phyloP scores from a whole-genome alignment of 1,140 invertebrate genomes.

The fruit fly (Drosophila melanogaster) region Release_6_plus_ISO1_MT NT_037436.4:13965001-13965500 shows the following conservation, averaged over 20 bases:
- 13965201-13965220: slow-evolving; percentile 39
- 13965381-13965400: slow-evolving; percentile 84
- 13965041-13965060: not conserved
- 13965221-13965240: slow-evolving; percentile 50
- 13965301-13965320: slow-evolving; percentile 41
- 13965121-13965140: not conserved
- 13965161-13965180: slow-evolving; percentile 18
- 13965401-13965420: slow-evolving; percentile 24
- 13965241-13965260: slow-evolving; percentile 38
- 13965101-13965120: not conserved
- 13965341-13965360: slow-evolving; percentile 82
- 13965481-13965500: slow-evolving; percentile 54
- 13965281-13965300: slow-evolving; percentile 43
- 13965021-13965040: too few species aligned
- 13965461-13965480: not conserved
- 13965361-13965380: slow-evolving; percentile 83
- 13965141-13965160: slow-evolving; percentile 11
- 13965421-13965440: slow-evolving; percentile 15
- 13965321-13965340: slow-evolving; percentile 30
- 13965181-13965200: slow-evolving; percentile 6
- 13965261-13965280: slow-evolving; percentile 44
- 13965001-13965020: not conserved
- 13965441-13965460: not conserved
- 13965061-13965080: too few species aligned
- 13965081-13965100: not conserved